A percentile compares a stretch with the other conserved stretches of the same genome.
These are phyloP conservation scores for Altica lythri DNA, from an alignment of 2,888 invertebrate genomes.

Conservation along the genomic window DNA sequence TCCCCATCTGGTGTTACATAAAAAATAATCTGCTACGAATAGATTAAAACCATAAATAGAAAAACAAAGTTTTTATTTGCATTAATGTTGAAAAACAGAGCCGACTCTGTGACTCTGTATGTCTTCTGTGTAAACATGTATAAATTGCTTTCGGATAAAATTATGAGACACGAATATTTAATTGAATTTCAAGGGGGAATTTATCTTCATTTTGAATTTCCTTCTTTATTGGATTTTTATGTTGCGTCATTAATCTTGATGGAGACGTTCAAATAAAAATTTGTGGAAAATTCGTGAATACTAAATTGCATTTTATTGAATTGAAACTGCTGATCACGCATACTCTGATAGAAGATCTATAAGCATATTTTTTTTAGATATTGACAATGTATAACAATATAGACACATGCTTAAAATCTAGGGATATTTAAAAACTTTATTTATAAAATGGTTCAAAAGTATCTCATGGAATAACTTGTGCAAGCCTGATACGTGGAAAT, in stretches of 20 bases:
- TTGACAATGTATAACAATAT: too few species aligned
- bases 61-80: background rate
- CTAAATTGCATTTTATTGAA: constrained; percentile 14
- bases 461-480: too few species aligned
- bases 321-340: constrained; percentile 14
- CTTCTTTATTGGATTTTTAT: constrained; percentile 30
- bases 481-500: too few species aligned
- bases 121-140: constrained; percentile 37
- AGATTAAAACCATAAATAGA: too few species aligned
- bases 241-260: constrained; percentile 28
- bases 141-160: constrained; percentile 37
- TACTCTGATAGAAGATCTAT: too few species aligned
- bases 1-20: too few species aligned
- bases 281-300: constrained; percentile 19
- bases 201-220: constrained; percentile 30
- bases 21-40: too few species aligned
- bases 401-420: too few species aligned
- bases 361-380: too few species aligned
- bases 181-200: constrained; percentile 35
- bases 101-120: constrained; percentile 28
- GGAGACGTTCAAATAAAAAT: constrained; percentile 22
- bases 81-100: background rate
- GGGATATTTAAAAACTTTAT: too few species aligned
- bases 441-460: too few species aligned
- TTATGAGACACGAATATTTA: constrained; percentile 38